phyloP scores from a whole-genome alignment of 1,140 invertebrate species.

The Drosophila melanica region DNA sequence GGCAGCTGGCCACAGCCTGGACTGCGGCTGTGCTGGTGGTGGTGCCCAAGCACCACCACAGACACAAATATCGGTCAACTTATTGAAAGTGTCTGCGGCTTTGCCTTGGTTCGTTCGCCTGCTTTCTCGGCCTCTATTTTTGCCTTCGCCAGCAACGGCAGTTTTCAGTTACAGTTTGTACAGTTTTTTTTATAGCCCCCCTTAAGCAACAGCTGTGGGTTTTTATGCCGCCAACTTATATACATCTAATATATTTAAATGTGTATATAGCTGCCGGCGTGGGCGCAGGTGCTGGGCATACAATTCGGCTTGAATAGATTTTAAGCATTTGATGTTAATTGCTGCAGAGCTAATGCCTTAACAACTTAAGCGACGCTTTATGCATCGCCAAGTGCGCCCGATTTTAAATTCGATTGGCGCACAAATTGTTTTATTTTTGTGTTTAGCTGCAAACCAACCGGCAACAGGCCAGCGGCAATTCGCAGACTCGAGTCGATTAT shows the following conservation, averaged over 20 bases:
- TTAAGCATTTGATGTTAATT: slow-evolving; percentile 41
- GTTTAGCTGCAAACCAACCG: slow-evolving; percentile 26
- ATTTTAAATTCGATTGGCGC: slow-evolving; percentile 46
- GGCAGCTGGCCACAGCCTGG: not conserved
- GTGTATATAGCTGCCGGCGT: not conserved
- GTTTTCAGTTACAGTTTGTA: slow-evolving; percentile 28
- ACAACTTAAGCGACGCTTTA: not conserved
- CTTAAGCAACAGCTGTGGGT: slow-evolving; percentile 42
- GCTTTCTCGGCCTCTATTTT: not conserved
- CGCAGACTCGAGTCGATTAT: slow-evolving; percentile 12
- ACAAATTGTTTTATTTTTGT: slow-evolving; percentile 49
- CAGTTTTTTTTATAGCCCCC: slow-evolving; percentile 28
- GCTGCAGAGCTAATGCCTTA: slow-evolving; percentile 23
- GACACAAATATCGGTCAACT: slow-evolving; percentile 53
- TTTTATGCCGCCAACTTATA: slow-evolving; percentile 17
- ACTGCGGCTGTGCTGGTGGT: not conserved
- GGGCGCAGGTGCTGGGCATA: slow-evolving; percentile 11
- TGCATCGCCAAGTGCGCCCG: not conserved
- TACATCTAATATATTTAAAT: not conserved
- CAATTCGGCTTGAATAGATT: slow-evolving; percentile 27
- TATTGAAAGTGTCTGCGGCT: slow-evolving; percentile 57
- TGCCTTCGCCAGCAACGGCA: not conserved
- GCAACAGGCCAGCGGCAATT: slow-evolving; percentile 12
- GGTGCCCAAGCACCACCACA: slow-evolving; percentile 22
- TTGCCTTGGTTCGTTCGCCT: slow-evolving; percentile 15